Evolutionary conservation across 2,888 invertebrate genomes (phyloP), one percentile per base, ranked within the genome.

Genomic region (Cryptophagus acutangulus): DNA sequence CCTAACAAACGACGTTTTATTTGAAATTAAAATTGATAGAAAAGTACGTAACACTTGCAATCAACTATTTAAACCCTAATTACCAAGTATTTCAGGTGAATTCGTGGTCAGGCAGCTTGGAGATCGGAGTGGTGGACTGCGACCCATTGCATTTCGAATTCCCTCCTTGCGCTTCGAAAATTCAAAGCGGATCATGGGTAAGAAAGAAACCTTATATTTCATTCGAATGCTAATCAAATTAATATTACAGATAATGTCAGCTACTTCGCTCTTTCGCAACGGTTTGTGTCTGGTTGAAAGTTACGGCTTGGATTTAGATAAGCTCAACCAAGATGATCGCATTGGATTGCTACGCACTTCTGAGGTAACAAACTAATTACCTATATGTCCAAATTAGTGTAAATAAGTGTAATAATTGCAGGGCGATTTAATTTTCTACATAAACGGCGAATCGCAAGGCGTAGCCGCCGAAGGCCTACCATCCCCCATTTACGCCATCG

Each of bases 401-500:
- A 17, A 33, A 33, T 16, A n/a, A n/a, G n/a, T n/a, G n/a, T n/a
- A n/a, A n/a, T 33, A 4, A 29, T 55, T 51, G 31, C 43, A 87
- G 80, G 85, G 84, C 5, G 89, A 90, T 57, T 71, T 95, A 43
- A 77, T 90, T 60, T 92, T 93, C 68, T 92, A 82, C 64, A 78
- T 94, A 12, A 94, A 94, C 67, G 91, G 90, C 1, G 78, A 84
- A 53, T 86, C 90, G 14, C 88, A 92, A 66, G 94, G 94, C 1
- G 76, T 89, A 24, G 94, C 92, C 2, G 89, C 87, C 0, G 76
- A 74, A 52, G 83, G 82, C 52, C 72, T 94, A 51, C 93, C 93
- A 1, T 62, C 74, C 13, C 75, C 78, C 41, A 76, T 89, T 5
- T 87, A 78, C 72, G 88, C 83, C 17, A 77, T 90, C 25, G 78